Evolutionary conservation across 2,113 vertebrate genomes (phyloP), one percentile per base, ranked within the genome.

Genomic region (Crotalus tigris): DNA sequence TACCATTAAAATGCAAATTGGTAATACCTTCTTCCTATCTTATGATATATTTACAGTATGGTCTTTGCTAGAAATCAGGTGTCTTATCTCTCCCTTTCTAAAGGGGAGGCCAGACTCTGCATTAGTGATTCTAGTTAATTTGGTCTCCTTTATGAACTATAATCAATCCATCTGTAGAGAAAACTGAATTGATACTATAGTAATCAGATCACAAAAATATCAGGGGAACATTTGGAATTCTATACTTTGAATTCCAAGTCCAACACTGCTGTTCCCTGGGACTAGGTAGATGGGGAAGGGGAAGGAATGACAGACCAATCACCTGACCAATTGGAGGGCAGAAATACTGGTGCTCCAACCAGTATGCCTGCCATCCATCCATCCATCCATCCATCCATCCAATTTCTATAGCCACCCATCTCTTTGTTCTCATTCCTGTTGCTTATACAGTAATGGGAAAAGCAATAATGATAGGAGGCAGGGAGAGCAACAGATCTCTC

Each of bases 121-220:
- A 53, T 87, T 87, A 64, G 49, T 49, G 5, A 53, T 57, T n/a
- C 53, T 33, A n/a, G 12, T 87, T 57, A 26, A 49, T 23, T 89
- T 89, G 89, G n/a, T 92, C 85, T 85, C 53, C 44, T 85, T 57
- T 85, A 92, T 6, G 10, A 23, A 46, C 92, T 81, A 81, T 29
- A 39, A 90, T 46, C 21, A 53, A 61, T 90, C 51, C 59, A 90
- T 24, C 55, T 90, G 87, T 85, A 29, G 44, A 55, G 54, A 53
- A 55, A 69, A 33, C 54, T 51, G 44, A 46, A 59, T 10, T 61
- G 69, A 49, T 51, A 85, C 24, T 23, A 44, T 46, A 64, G 33
- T 89, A 92, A 92, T 92, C 85, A 92, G 85, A 90, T 51, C 29
- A 85, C 92, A 92, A 85, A 89, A 90, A 59, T 51, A 88, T 85